These are phyloP conservation scores for Antechinus stuartii DNA, from an alignment of 2,113 vertebrate species.

Conservation along the genomic window DNA sequence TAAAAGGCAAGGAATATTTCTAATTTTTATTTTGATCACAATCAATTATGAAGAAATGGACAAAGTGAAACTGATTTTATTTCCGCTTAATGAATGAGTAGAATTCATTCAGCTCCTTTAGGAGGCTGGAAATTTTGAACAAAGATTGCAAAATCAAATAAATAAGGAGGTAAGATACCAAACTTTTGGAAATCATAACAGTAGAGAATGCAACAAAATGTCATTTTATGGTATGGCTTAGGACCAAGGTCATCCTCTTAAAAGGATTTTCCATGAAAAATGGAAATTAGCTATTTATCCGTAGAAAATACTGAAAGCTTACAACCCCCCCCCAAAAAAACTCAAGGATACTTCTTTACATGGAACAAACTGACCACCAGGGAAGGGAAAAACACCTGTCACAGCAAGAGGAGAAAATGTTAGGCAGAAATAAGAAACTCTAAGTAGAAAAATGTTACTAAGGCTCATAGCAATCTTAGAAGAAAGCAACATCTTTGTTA, in stretches of 20 bases:
- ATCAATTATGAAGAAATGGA: background rate
- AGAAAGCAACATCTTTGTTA: background rate
- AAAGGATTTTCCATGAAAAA: constrained; percentile 5
- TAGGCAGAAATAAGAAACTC: background rate
- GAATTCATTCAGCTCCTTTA: background rate
- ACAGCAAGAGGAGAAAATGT: background rate
- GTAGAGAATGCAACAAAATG: background rate
- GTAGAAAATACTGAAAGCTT: background rate
- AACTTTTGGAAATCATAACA: background rate
- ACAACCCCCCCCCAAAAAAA: background rate
- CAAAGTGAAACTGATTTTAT: background rate
- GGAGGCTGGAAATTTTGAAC: background rate
- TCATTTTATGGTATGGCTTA: background rate
- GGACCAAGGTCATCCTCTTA: background rate
- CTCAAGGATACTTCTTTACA: background rate
- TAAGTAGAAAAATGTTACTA: background rate
- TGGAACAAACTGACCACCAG: background rate
- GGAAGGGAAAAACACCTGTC: background rate
- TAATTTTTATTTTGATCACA: background rate
- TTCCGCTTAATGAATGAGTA: background rate
- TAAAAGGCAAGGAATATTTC: background rate
- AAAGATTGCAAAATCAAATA: background rate
- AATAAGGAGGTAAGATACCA: background rate
- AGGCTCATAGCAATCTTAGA: background rate
- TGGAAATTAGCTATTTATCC: background rate